Conservation (phyloP, 1,140 invertebrate species). For the Batillaria attramentaria region DNA sequence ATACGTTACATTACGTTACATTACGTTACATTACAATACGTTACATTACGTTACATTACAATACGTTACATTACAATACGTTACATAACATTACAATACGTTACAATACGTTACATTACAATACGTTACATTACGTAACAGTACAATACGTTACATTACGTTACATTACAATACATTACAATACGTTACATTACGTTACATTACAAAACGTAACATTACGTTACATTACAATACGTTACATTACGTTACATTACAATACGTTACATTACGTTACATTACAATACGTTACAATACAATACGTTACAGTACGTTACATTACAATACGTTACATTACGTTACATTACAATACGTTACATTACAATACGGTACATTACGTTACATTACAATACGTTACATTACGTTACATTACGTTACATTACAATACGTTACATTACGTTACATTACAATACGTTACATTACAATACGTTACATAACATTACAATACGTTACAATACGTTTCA, state of each 20-base stretch:
- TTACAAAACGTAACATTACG: constrained; percentile 16
- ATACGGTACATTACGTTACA: constrained; percentile 24
- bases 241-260: constrained; percentile 13
- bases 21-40: constrained; percentile 23
- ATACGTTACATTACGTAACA: constrained; percentile 10
- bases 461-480: constrained; percentile 23
- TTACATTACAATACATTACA: not conserved
- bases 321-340: constrained; percentile 23
- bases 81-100: constrained; percentile 9
- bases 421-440: constrained; percentile 23
- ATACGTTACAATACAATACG: constrained; percentile 15
- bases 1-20: constrained; percentile 22
- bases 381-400: constrained; percentile 26
- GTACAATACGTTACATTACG: constrained; percentile 1
- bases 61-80: constrained; percentile 14
- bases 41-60: constrained; percentile 25
- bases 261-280: constrained; percentile 30
- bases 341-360: constrained; percentile 23
- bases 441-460: constrained; percentile 23
- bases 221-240: constrained; percentile 11
- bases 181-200: constrained; percentile 17
- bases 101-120: constrained; percentile 13
- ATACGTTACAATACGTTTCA: constrained; percentile 22
- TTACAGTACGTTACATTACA: constrained; percentile 28
- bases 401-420: constrained; percentile 19